These are phyloP conservation scores for Phragmatobia fuliginosa DNA, from an alignment of 2,888 invertebrate genomes.

Conservation along the genomic window DNA sequence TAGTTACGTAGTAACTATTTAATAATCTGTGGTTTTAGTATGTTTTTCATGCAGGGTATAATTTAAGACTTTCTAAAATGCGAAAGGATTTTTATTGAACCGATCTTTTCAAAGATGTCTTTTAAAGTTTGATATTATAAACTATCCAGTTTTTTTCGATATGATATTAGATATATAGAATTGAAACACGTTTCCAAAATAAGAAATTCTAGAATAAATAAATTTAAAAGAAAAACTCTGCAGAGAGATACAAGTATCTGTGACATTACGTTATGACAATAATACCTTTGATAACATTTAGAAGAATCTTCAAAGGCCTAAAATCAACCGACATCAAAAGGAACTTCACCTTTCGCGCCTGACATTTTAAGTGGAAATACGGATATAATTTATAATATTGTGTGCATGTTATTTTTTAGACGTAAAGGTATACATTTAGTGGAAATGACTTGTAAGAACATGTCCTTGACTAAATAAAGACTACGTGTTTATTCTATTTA, in stretches of 20 bases:
- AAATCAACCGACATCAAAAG: slow-evolving; percentile 16
- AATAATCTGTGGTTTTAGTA: too few species aligned
- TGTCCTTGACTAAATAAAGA: neutral
- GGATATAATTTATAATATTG: neutral
- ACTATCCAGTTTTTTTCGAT: too few species aligned
- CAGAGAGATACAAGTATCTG: neutral
- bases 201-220: neutral
- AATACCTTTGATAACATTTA: slow-evolving; percentile 9
- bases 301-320: neutral
- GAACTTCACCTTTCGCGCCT: slow-evolving; percentile 4
- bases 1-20: too few species aligned
- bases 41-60: too few species aligned
- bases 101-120: too few species aligned
- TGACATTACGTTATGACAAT: neutral
- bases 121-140: too few species aligned
- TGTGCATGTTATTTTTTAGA: neutral
- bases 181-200: too few species aligned
- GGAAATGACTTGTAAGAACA: neutral
- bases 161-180: too few species aligned
- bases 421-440: neutral
- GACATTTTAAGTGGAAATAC: slow-evolving; percentile 10
- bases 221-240: neutral
- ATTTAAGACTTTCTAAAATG: too few species aligned
- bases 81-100: too few species aligned
- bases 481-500: neutral